Evolutionary conservation across 2,113 vertebrate genomes (phyloP), one percentile per base, ranked within the genome.

Genomic region (Oryzias woworae): DNA sequence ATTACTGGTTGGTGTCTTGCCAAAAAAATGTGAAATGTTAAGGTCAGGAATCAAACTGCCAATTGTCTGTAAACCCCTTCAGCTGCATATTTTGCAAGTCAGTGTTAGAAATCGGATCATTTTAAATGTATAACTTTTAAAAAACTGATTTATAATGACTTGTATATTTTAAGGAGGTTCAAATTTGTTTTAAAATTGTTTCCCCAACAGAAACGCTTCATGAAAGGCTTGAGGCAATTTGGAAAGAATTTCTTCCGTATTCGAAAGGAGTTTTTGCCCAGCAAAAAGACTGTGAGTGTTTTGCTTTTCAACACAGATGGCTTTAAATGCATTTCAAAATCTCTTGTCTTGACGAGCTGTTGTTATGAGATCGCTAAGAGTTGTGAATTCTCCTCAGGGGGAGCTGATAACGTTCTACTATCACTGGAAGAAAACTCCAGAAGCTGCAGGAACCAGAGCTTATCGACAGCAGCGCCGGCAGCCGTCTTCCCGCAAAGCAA

Each of bases 161-260:
- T 36, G 8, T 36, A 36, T 36, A 36, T 36, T 36, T 36, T 36
- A 10, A 12, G 36, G 36, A 12, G 8, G 3, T 36, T 36, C 10
- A 36, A 36, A 36, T 14, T 16, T 43, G 14, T 12, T 0, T 4
- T 14, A 23, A 1, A 23, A 28, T 12, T 17, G 63, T 53, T 79
- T 17, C 74, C 7, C 23, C 22, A 41, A 72, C 88, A 97, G 95
- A 97, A 99, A 84, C 95, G 97, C 64, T 99, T 99, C 88, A 95
- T 97, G 85, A 98, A 96, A 90, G 97, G 97, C 26, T 89, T 99
- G 81, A 87, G 96, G 78, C 97, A 98, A 73, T 99, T 97, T 73
- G 97, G 97, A 77, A 99, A 99, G 92, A 98, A 99, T 92, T 99
- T 99, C 92, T 99, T 99, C 90, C 92, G 96, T 81, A 98, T 99